Evolutionary conservation across 2,888 invertebrate species (phyloP), one percentile per base, ranked within the genome.

Genomic region (Mycogona germanica): DNA sequence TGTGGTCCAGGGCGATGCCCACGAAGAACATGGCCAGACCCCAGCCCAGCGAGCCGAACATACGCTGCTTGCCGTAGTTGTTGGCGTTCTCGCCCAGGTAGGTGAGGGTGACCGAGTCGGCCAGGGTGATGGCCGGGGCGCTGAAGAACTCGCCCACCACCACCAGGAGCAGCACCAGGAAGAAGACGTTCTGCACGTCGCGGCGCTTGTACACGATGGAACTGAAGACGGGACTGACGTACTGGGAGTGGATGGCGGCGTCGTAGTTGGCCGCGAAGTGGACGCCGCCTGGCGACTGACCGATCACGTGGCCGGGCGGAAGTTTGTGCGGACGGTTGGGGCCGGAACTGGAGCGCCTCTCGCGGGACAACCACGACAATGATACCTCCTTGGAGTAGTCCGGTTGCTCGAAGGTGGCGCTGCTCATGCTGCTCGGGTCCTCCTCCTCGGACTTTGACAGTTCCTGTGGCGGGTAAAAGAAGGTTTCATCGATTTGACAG

Each of bases 1-100:
- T 93, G 70, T 96, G 92, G 73, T 98, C 97, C 57, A 98, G 74
- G 1, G 88, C 92, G 63, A 93, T 91, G 56, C 91, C 92, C 56
- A 98, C 93, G 68, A 97, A 84, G 72, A 98, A 97, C 97, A 98
- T 98, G 44, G 97, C 87, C 62, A 97, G 74, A 28, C 93, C 97
- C 97, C 97, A 98, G 42, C 97, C 97, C 54, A 96, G 75, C 19
- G 93, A 95, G 2, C 95, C 95, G 67, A 95, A 97, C 91, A 98
- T 95, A 62, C 97, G 80, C 72, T 97, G 97, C 65, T 92, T 87
- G 0, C 96, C 96, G 69, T 97, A 91, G 62, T 84, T 75, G 58
- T 73, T 72, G 3, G 69, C 68, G 55, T 73, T 88, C 66, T 91
- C 89, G 0, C 89, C 92, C 1, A 95, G 77, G 60, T 89, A 75